These are phyloP conservation scores for Drosophila tripunctata DNA, from an alignment of 2,888 invertebrate genomes.

Conservation along the genomic window DNA sequence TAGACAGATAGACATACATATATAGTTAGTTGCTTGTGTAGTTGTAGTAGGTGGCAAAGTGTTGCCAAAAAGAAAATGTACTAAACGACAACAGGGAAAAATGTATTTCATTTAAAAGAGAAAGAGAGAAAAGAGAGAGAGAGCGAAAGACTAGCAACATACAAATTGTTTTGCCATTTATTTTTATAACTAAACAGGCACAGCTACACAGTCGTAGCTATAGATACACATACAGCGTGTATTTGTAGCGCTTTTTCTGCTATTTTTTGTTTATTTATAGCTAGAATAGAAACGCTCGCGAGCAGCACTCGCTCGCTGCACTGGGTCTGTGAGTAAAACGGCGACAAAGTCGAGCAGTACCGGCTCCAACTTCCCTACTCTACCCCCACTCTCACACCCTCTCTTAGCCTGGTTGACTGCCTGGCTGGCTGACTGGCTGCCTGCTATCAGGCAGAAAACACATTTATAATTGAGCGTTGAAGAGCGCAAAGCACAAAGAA, in stretches of 20 bases:
- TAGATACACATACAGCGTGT: constrained; percentile 37
- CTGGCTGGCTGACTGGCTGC: constrained; percentile 26
- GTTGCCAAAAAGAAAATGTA: constrained; percentile 58
- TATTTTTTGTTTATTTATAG: constrained; percentile 69
- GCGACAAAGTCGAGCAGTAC: constrained; percentile 53
- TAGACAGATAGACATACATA: constrained; percentile 35
- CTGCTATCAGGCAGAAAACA: constrained; percentile 71
- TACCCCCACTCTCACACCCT: not conserved
- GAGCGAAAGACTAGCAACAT: constrained; percentile 25
- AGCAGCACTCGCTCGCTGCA: constrained; percentile 7
- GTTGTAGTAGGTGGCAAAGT: constrained; percentile 22
- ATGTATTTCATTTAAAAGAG: constrained; percentile 55
- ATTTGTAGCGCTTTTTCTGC: constrained; percentile 25
- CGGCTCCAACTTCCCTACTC: constrained; percentile 15
- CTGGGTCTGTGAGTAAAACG: constrained; percentile 49
- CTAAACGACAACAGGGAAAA: constrained; percentile 66
- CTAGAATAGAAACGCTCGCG: constrained; percentile 52
- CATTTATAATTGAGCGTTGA: constrained; percentile 63
- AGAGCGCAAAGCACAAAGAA: constrained; percentile 32
- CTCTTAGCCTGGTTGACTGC: constrained; percentile 1
- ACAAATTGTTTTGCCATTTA: constrained; percentile 74
- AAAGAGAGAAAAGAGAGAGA: constrained; percentile 8
- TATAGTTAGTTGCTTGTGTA: constrained; percentile 3
- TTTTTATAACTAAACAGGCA: constrained; percentile 67
- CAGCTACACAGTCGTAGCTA: constrained; percentile 18